phyloP scores from a whole-genome alignment of 2,888 invertebrate species.

The Mythimna pallens region DNA sequence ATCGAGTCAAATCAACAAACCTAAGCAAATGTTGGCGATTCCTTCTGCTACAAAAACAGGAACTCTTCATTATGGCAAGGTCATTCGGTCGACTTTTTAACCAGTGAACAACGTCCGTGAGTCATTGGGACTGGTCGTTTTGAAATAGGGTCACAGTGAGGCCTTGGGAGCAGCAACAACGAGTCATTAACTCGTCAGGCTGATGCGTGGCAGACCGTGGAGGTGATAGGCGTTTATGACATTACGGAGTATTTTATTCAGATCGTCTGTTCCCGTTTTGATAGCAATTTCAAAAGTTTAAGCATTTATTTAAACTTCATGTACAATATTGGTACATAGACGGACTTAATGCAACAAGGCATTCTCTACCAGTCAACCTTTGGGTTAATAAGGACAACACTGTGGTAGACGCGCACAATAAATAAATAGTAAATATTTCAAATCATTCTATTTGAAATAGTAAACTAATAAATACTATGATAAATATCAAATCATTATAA shows the following conservation, averaged over 20 bases:
- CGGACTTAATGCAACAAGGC: no score
- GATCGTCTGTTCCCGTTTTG: not conserved
- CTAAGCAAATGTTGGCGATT: slow-evolving; percentile 55
- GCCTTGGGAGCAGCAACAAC: slow-evolving; percentile 64
- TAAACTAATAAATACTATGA: no score
- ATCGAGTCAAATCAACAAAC: slow-evolving; percentile 39
- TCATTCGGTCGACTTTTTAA: slow-evolving; percentile 76
- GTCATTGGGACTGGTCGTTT: slow-evolving; percentile 64
- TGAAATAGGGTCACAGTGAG: slow-evolving; percentile 72
- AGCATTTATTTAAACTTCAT: no score
- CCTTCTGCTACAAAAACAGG: slow-evolving; percentile 69
- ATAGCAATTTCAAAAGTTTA: not conserved
- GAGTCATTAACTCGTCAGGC: slow-evolving; percentile 48
- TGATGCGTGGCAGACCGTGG: slow-evolving; percentile 34
- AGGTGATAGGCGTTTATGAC: slow-evolving; percentile 23
- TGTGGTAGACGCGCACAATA: no score
- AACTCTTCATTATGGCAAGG: slow-evolving; percentile 78
- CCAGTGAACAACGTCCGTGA: slow-evolving; percentile 80
- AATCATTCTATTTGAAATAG: no score
- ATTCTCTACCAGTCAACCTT: no score
- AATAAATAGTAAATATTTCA: no score
- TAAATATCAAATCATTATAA: no score
- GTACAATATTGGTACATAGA: no score
- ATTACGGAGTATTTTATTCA: slow-evolving; percentile 27
- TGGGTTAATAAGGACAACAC: no score